Evolutionary conservation across 2,797 vertebrate species (phyloP), one percentile per base, ranked within the genome.

Genomic region (Tamandua tetradactyla): DNA sequence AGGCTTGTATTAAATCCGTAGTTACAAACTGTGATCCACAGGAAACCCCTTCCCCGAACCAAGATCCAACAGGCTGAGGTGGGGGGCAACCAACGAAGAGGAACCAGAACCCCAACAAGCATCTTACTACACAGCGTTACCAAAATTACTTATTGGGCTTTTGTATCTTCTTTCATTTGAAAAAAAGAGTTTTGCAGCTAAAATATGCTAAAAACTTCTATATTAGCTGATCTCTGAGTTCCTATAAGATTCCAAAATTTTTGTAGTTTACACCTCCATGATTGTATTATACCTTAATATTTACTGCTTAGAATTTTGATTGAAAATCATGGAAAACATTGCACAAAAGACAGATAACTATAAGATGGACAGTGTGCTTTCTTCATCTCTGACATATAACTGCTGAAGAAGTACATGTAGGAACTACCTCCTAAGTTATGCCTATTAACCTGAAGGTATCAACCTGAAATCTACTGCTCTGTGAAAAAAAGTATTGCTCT

Each of bases 241-340:
- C 13, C 44, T 83, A 86, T 0, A 75, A n/a, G 47, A 1, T 1
- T 25, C 40, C 23, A n/a, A 72, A 62, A 79, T 47, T n/a, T n/a
- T 42, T 88, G 44, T 35, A 11, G 22, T 61, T 37, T 78, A 30
- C 8, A 40, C 7, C 14, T 66, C 75, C 92, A 17, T 79, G 74
- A 79, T 20, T 93, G 12, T 32, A 80, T 32, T 49, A 6, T 17
- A 78, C 64, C 68, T 89, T 68, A 85, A 15, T 80, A 89, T 80
- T 55, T 75, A 74, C 52, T 89, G 82, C 85, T 87, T 61, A 83
- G 79, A 87, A 75, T 83, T 92, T 59, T 92, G 32, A 71, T 78
- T 83, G 74, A 75, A 87, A 81, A 94, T 82, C 64, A 74, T 74
- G 71, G 82, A 79, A 96, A 79, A 55, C 74, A 87, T 0, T 57